A percentile compares a stretch with the other conserved stretches of the same genome.
Conservation (phyloP, 1,140 invertebrate species). For the Pissodes strobi region DNA sequence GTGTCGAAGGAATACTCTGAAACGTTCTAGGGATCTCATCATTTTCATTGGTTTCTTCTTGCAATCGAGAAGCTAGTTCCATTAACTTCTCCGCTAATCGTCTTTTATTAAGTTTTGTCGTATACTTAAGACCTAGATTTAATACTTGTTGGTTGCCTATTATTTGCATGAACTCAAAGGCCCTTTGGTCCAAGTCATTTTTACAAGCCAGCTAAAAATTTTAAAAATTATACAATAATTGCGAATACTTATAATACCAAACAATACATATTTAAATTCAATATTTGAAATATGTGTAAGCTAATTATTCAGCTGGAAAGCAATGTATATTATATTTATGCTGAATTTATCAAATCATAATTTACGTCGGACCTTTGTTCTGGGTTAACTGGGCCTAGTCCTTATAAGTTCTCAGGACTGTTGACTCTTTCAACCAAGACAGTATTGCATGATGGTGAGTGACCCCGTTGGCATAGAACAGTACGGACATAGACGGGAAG, state of each 20-base stretch:
- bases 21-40: conserved; percentile 1
- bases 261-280: too few species aligned
- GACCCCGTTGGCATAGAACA: too few species aligned
- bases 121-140: conserved; percentile 86
- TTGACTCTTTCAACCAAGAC: too few species aligned
- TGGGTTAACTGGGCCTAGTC: too few species aligned
- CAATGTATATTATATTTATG: background rate
- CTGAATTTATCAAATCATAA: background rate
- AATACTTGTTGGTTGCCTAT: conserved; percentile 77
- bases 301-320: too few species aligned
- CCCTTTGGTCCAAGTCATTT: conserved; percentile 82
- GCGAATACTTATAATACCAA: too few species aligned
- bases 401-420: too few species aligned
- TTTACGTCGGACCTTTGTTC: too few species aligned
- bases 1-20: background rate
- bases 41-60: conserved; percentile 21
- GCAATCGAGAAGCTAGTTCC: conserved; percentile 50
- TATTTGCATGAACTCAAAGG: conserved; percentile 83
- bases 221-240: too few species aligned
- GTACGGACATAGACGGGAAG: too few species aligned
- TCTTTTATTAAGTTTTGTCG: conserved; percentile 72
- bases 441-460: too few species aligned
- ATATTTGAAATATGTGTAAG: too few species aligned
- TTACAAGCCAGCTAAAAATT: conserved; percentile 77
- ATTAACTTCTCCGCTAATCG: conserved; percentile 76